Evolutionary conservation across 2,888 invertebrate genomes (phyloP).

Genomic region (Caenorhabditis zanzibari): DNA sequence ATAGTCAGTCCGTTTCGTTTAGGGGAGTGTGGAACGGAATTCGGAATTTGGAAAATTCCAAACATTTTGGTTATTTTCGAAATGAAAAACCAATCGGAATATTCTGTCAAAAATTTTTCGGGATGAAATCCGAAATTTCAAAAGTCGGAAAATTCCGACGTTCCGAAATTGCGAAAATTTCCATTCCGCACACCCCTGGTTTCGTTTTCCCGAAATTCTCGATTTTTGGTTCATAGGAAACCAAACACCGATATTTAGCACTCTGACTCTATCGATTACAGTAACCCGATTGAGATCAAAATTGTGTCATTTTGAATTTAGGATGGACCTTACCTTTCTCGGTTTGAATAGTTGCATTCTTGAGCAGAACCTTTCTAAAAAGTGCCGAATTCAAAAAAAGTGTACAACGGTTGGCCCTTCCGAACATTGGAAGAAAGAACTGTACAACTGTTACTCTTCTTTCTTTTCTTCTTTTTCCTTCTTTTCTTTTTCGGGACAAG

Average conservation of each 20-base stretch:
- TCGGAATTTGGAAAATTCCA: too few relatives aligned
- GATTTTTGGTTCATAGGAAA: too few relatives aligned
- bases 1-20: too few relatives aligned
- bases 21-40: too few relatives aligned
- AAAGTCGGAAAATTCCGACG: too few relatives aligned
- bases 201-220: too few relatives aligned
- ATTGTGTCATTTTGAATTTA: background rate
- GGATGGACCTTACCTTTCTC: conserved; percentile 29
- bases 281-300: background rate
- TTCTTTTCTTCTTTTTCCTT: conserved; percentile 16
- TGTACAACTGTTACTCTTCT: conserved; percentile 30
- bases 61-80: too few relatives aligned
- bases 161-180: too few relatives aligned
- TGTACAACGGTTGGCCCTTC: background rate
- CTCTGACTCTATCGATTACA: background rate
- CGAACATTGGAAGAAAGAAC: conserved; percentile 40
- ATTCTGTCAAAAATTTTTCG: too few relatives aligned
- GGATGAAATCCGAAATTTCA: too few relatives aligned
- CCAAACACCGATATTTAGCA: background rate
- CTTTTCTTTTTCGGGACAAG: conserved; percentile 35
- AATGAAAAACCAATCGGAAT: too few relatives aligned
- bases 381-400: conserved; percentile 3
- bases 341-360: conserved; percentile 46
- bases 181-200: too few relatives aligned
- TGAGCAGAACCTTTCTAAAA: background rate